These are phyloP conservation scores for Andrena cerasifolii DNA, from an alignment of 1,140 invertebrate genomes.

Conservation along the genomic window DNA sequence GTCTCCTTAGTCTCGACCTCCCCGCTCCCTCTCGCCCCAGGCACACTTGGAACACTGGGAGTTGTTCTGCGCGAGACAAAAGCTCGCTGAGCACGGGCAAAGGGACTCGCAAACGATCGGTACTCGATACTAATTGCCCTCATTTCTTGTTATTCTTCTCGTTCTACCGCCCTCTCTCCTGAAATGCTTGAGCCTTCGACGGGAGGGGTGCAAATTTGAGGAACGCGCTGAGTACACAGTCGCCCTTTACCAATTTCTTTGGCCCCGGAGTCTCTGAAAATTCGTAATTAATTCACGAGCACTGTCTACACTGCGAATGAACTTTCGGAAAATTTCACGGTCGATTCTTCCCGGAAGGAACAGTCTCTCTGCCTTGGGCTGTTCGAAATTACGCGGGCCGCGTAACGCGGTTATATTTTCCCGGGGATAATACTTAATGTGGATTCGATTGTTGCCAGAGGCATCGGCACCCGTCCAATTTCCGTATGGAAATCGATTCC, in stretches of 20 bases:
- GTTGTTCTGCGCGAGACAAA: not conserved
- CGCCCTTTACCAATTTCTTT: too few species aligned
- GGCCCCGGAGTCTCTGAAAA: too few species aligned
- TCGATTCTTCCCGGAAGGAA: too few species aligned
- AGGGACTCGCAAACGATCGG: not conserved
- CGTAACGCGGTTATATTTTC: too few species aligned
- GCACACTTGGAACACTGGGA: not conserved
- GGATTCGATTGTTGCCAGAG: constrained; percentile 7
- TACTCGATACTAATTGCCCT: constrained; percentile 12
- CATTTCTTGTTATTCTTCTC: not conserved
- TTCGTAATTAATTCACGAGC: too few species aligned
- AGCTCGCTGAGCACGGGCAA: not conserved
- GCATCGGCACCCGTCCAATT: constrained; percentile 20
- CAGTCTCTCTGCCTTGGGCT: too few species aligned
- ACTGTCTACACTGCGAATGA: too few species aligned
- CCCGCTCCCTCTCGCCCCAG: not conserved
- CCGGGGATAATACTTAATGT: constrained; percentile 22
- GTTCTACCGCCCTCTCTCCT: too few species aligned
- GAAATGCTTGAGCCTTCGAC: too few species aligned
- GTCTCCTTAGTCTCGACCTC: not conserved
- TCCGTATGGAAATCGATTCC: constrained; percentile 44
- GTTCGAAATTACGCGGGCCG: not conserved
- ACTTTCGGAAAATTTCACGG: too few species aligned
- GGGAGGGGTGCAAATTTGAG: too few species aligned
- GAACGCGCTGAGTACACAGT: too few species aligned